Base-by-base conservation (phyloP, 2,888 invertebrate species). In the Noctua pronuba region DNA sequence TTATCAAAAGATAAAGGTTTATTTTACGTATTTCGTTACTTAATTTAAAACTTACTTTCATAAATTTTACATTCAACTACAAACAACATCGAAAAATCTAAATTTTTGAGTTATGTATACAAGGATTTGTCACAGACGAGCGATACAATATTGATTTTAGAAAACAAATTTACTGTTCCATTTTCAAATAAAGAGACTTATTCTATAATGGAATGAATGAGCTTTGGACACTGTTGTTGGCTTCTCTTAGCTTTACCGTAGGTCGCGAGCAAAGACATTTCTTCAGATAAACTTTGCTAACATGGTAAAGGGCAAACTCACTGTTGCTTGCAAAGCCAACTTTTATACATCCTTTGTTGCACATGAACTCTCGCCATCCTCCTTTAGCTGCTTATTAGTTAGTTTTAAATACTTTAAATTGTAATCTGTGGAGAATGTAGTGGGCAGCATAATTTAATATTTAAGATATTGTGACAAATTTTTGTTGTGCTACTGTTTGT, bases 321-420 rank as follows among this genome's bases (percentile, higher is more conserved):
- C 31, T 55, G n/a, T 35, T 44, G n/a, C 64, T 55, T 70, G 52
- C n/a, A 21, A 21, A 31, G 2, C 31, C 3, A n/a, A 49, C 21
- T 28, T 28, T 60, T 60, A 24, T 21, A 76, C 24, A 16, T 24
- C 28, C 44, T 46, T 60, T 55, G 35, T 55, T 73, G 75, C 60
- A 58, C 38, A 55, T 66, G 11, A 65, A 58, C 69, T 80, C 65
- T 31, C 24, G 3, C 52, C 38, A 81, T 85, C 71, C 75, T 75
- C 67, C 35, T 79, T 71, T 72, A 76, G 44, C 21, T 24, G 18
- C 35, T 82, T 88, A 87, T n/a, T n/a, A n/a, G n/a, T n/a, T n/a
- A n/a, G n/a, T n/a, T n/a, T n/a, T n/a, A n/a, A n/a, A n/a, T n/a
- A n/a, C n/a, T n/a, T n/a, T n/a, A n/a, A n/a, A n/a, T n/a, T n/a